These are phyloP conservation scores for Uloborus diversus DNA, from an alignment of 1,140 invertebrate species.

Conservation along the genomic window DNA sequence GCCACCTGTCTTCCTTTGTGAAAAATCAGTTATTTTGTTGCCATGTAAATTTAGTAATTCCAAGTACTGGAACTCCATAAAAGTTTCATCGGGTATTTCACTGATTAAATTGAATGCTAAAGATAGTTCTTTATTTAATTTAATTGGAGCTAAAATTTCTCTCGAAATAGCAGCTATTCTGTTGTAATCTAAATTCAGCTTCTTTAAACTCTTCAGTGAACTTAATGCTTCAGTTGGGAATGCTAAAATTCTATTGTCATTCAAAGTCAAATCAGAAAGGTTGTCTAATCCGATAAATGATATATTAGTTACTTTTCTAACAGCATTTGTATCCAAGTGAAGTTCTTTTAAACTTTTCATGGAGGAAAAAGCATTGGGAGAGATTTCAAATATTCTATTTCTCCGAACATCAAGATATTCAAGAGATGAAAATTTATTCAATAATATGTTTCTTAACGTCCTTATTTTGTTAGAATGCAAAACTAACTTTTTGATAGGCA, in stretches of 20 bases:
- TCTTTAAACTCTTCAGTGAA: constrained; percentile 76
- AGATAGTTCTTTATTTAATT: constrained; percentile 68
- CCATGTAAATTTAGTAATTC: constrained; percentile 78
- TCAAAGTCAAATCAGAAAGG: constrained; percentile 80
- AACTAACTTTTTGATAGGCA: constrained; percentile 75
- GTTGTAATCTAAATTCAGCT: constrained; percentile 84
- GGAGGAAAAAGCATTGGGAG: constrained; percentile 80
- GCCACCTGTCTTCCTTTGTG: constrained; percentile 78
- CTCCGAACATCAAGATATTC: constrained; percentile 63
- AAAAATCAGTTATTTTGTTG: constrained; percentile 78
- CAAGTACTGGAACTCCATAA: constrained; percentile 72
- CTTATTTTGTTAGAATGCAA: constrained; percentile 63
- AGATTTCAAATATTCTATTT: constrained; percentile 82
- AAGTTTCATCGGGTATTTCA: constrained; percentile 81
- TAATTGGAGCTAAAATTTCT: constrained; percentile 68
- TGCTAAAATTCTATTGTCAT: constrained; percentile 86
- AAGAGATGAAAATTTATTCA: constrained; percentile 47
- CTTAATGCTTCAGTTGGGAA: constrained; percentile 82
- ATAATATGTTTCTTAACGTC: constrained; percentile 36
- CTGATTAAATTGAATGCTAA: constrained; percentile 85
- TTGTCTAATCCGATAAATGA: constrained; percentile 81
- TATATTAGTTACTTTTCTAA: constrained; percentile 86
- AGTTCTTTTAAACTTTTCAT: constrained; percentile 76
- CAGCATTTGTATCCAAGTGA: constrained; percentile 84
- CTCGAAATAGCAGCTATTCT: constrained; percentile 83